Percentiles rank a stretch among this genome's conserved stretches.
Evolutionary conservation across 2,888 invertebrate species (phyloP).

Genomic region (Xylota sylvarum): DNA sequence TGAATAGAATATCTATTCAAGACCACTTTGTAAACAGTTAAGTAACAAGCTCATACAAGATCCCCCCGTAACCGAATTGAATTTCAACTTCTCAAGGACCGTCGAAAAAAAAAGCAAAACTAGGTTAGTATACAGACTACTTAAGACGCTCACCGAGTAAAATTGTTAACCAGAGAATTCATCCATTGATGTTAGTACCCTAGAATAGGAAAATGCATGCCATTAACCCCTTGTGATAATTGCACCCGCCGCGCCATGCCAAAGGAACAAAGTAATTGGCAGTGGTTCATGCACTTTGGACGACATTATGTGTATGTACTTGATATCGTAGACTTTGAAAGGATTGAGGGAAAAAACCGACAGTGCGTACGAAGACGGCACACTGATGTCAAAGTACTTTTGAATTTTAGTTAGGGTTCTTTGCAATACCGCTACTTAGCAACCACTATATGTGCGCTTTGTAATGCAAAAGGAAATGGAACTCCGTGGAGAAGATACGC

Average conservation of each 20-base stretch:
- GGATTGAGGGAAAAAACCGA: conserved; percentile 8
- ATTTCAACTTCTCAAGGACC: neutral
- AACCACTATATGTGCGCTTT: conserved; percentile 15
- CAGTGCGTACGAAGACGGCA: conserved; percentile 6
- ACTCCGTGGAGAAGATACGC: neutral
- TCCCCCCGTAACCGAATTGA: neutral
- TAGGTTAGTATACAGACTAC: conserved; percentile 6
- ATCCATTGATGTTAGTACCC: conserved; percentile 22
- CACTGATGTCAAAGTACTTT: conserved; percentile 11
- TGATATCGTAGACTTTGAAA: conserved; percentile 3
- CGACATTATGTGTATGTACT: conserved; percentile 10
- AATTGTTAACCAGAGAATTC: conserved; percentile 5
- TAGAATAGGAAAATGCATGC: conserved; percentile 6
- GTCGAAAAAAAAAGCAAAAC: neutral
- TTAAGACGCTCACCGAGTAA: neutral
- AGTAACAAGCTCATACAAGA: neutral
- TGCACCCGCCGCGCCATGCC: conserved; percentile 13
- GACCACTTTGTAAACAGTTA: neutral
- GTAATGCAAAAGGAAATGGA: conserved; percentile 39
- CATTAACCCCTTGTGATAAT: conserved; percentile 27
- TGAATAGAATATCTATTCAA: neutral
- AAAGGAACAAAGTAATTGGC: conserved; percentile 60
- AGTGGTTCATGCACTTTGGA: neutral
- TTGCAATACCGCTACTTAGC: conserved; percentile 18
- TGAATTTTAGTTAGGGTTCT: conserved; percentile 10